phyloP scores from a whole-genome alignment of 2,888 invertebrate species.

The Erpobdella octoculata region DNA sequence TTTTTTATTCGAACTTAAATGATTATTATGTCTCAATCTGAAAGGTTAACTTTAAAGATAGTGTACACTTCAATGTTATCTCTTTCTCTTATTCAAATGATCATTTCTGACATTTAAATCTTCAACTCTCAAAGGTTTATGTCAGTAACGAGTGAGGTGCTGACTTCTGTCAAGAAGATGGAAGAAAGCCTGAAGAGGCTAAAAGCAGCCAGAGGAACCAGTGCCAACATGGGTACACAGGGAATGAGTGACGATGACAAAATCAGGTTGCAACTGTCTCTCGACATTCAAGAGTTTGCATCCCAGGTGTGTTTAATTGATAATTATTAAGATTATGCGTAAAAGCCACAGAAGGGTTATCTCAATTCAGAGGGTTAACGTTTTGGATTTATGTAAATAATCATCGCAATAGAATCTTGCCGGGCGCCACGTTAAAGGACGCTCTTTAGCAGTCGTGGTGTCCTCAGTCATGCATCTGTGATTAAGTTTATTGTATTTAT shows the following conservation, averaged over 20 bases:
- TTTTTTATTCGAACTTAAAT: too few species aligned
- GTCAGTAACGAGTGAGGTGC: conserved; percentile 69
- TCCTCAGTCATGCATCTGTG: not conserved
- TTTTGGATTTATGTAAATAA: too few species aligned
- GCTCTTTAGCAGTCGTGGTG: too few species aligned
- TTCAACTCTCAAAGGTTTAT: conserved; percentile 46
- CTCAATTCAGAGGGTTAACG: too few species aligned
- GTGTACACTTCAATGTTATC: not conserved
- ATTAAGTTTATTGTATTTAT: not conserved
- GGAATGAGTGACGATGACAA: conserved; percentile 83
- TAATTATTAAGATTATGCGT: too few species aligned
- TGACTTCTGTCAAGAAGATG: conserved; percentile 86
- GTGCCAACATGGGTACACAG: conserved; percentile 55
- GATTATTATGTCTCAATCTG: not conserved
- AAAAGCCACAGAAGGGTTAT: too few species aligned
- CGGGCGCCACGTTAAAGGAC: too few species aligned
- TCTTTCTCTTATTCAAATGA: not conserved
- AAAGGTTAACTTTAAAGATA: not conserved
- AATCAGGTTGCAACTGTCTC: conserved; percentile 77
- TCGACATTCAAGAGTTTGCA: conserved; percentile 73
- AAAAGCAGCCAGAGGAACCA: conserved; percentile 68
- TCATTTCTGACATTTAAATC: not conserved
- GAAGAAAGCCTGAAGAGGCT: conserved; percentile 84
- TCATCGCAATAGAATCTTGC: too few species aligned
- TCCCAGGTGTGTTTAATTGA: conserved; percentile 55